phyloP scores from a whole-genome alignment of 2,113 vertebrate species.

The Lepisosteus osseus region DNA sequence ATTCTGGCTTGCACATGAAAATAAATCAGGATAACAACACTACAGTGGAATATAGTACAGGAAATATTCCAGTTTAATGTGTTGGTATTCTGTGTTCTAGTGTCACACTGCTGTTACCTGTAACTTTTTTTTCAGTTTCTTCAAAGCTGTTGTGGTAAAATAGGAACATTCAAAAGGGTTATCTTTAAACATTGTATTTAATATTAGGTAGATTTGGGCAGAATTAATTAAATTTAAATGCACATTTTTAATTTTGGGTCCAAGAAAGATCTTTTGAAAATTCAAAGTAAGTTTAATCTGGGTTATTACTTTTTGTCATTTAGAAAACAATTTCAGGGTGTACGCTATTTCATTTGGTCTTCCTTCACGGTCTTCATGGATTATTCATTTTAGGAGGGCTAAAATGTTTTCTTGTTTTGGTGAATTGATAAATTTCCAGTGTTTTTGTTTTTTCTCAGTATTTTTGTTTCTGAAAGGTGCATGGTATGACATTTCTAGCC shows the following conservation, averaged over 20 bases:
- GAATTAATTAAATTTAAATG: neutral
- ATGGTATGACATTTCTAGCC: neutral
- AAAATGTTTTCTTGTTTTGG: neutral
- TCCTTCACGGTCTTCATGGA: neutral
- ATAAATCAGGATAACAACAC: neutral
- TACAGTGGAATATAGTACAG: neutral
- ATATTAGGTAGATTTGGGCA: slow-evolving; percentile 1
- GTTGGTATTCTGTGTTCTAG: slow-evolving; percentile 1
- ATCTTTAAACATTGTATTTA: neutral
- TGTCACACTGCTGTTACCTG: neutral
- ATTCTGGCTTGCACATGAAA: neutral
- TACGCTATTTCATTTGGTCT: neutral
- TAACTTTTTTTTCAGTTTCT: neutral
- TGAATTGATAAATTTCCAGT: neutral
- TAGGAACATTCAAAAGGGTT: neutral
- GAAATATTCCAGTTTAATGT: neutral
- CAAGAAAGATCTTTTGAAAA: too few relatives aligned
- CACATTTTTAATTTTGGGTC: neutral
- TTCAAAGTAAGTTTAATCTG: too few relatives aligned
- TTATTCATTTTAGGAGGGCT: neutral
- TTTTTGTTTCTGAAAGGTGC: slow-evolving; percentile 1
- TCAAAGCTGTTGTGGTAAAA: neutral
- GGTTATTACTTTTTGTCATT: neutral
- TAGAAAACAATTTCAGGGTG: neutral
- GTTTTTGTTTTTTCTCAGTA: slow-evolving; percentile 6